A percentile compares a stretch with the other conserved stretches of the same genome.
phyloP scores from a whole-genome alignment of 2,888 invertebrate genomes.

The Andrena camellia region DNA sequence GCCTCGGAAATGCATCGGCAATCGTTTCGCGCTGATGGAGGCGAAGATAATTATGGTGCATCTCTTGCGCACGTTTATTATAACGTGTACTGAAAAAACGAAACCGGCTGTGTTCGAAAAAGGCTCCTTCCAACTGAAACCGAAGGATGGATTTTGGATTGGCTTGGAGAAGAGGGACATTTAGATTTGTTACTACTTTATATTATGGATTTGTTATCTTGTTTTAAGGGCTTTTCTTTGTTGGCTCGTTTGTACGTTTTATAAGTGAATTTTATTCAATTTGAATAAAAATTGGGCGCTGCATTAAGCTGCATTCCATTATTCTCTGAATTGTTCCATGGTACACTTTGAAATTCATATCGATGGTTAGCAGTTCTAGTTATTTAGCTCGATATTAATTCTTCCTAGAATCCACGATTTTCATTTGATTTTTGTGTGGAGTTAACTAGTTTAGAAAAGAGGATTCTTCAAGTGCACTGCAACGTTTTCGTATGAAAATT shows the following conservation, averaged over 20 bases:
- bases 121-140: constrained; percentile 30
- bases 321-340: not conserved
- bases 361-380: too few species aligned
- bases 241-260: not conserved
- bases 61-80: constrained; percentile 61
- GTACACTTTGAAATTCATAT: not conserved
- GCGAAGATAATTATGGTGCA: constrained; percentile 69
- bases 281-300: not conserved
- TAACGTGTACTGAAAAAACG: constrained; percentile 82
- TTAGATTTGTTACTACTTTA: not conserved
- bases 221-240: not conserved
- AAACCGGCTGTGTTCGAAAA: constrained; percentile 75
- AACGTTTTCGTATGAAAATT: too few species aligned
- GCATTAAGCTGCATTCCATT: not conserved
- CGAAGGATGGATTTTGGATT: constrained; percentile 61
- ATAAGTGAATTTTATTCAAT: not conserved
- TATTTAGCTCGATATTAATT: too few species aligned
- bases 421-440: too few species aligned
- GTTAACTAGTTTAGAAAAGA: constrained; percentile 49
- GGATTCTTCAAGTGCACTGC: not conserved
- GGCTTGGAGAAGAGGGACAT: constrained; percentile 43
- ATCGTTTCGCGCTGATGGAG: constrained; percentile 78
- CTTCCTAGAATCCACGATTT: too few species aligned
- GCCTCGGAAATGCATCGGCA: constrained; percentile 77
- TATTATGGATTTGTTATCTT: not conserved